These are phyloP conservation scores for Acanthosepion pharaonis DNA, from an alignment of 2,888 invertebrate genomes.

Conservation along the genomic window DNA sequence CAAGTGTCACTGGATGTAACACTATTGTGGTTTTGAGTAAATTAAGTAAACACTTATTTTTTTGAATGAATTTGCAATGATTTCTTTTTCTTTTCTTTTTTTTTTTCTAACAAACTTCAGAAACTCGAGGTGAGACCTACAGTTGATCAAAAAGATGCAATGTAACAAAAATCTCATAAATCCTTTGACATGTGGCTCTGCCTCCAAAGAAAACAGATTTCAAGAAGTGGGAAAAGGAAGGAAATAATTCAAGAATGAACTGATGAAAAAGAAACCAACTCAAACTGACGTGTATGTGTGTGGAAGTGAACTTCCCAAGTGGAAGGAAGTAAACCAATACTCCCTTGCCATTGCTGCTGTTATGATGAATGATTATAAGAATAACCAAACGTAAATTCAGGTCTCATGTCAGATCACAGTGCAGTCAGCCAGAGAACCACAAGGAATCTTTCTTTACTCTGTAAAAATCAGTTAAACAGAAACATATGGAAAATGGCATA, in stretches of 20 bases:
- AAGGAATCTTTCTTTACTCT: conserved; percentile 8
- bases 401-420: background rate
- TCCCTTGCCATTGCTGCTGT: background rate
- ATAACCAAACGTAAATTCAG: background rate
- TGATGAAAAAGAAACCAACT: no score
- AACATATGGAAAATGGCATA: background rate
- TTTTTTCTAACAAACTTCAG: no score
- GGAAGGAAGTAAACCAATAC: conserved; percentile 6
- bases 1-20: no score
- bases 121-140: background rate
- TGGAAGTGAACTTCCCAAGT: background rate
- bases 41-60: no score
- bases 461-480: background rate
- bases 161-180: background rate
- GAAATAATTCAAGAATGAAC: no score
- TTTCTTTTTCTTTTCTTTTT: no score
- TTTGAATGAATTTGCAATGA: no score
- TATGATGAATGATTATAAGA: background rate
- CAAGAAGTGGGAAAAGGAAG: background rate
- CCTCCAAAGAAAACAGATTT: background rate
- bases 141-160: background rate
- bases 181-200: background rate
- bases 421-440: background rate
- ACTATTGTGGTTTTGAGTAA: no score
- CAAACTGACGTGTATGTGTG: background rate